Evolutionary conservation across 2,888 invertebrate species (phyloP), one percentile per base, ranked within the genome.

Genomic region (Fragum fragum): DNA sequence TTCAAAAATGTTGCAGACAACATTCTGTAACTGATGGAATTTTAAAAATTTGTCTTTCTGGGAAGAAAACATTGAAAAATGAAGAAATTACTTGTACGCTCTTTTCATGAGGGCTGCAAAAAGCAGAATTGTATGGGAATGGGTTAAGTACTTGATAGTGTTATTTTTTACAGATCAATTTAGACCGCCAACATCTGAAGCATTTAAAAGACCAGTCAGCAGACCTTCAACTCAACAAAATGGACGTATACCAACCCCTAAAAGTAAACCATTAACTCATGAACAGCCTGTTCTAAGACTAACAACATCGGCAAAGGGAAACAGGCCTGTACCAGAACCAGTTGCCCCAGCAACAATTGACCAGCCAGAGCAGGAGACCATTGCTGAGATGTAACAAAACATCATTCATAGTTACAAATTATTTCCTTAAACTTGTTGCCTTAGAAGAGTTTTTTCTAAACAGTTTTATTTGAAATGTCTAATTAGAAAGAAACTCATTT

Each of bases 251-350:
- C 59, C 77, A 36, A 82, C 81, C 23, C 84, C 79, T 16, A 82
- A 84, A 78, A 26, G 73, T 21, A 69, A 66, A 28, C 78, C 80
- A n/a, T 63, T 69, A 18, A 14, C 53, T 16, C 26, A 23, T 3
- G 73, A 73, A 42, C 72, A 69, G 1, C 76, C 86, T 14, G 80
- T 85, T 14, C 81, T 89, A 68, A 72, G 89, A 68, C 76, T 86
- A 73, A 89, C 89, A 36, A 88, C 61, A 52, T 89, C 89, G 47
- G 87, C 87, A 11, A 83, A 89, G n/a, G 89, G 89, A 68, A 86
- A 76, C 36, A 63, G 83, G 53, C 69, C 78, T 61, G 73, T 29
- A 9, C 39, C 61, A 28, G 68, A 28, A 32, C 75, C 80, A 29
- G 81, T 85, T 74, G 85, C 79, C 66, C 84, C 84, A 18, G 84